Base-by-base conservation (phyloP, 2,113 vertebrate genomes). In the Malurus alboscapulatus region DNA sequence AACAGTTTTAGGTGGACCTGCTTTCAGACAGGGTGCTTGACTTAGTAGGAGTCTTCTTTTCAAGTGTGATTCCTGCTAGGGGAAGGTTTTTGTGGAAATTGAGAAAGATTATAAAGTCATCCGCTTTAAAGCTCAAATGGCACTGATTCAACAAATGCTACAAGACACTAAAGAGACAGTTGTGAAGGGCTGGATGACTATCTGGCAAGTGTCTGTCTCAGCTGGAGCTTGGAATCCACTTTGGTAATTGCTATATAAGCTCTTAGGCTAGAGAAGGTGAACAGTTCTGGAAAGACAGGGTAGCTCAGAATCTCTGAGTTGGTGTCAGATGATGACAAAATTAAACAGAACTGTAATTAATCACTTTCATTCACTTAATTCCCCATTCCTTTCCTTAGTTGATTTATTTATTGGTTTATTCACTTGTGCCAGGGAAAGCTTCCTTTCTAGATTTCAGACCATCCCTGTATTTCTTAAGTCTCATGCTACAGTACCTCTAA, bases 331-430 rank as follows among this genome's bases (percentile, higher is more conserved):
- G 81, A 24, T 11, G 63, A 57, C n/a, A 74, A 93, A 87, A 92
- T 50, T 57, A 63, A 93, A 87, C 74, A 59, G 34, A 87, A 80
- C 16, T 85, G 57, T 65, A 91, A 92, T 61, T 86, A 89, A 66
- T 94, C 19, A 66, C 30, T 82, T 95, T 19, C 54, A 61, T 87
- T 88, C 9, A 36, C 38, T 73, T 94, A 44, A 72, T 92, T 91
- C 32, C 18, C 27, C 6, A 3, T 72, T 79, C 29, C 30, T 59
- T 91, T 19, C 22, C 40, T 69, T 75, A 16, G 14, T 21, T 87
- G n/a, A 36, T 36, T 83, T 44, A 67, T 76, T 94, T 92, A 40
- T 27, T 87, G 10, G 19, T n/a, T 73, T 63, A 54, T 78, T 88
- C 3, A 38, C 25, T 94, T 85, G 55, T 36, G 42, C 27, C 30